These are phyloP conservation scores for Pseudomugil gertrudae DNA, from an alignment of 2,797 vertebrate species.

Conservation along the genomic window DNA sequence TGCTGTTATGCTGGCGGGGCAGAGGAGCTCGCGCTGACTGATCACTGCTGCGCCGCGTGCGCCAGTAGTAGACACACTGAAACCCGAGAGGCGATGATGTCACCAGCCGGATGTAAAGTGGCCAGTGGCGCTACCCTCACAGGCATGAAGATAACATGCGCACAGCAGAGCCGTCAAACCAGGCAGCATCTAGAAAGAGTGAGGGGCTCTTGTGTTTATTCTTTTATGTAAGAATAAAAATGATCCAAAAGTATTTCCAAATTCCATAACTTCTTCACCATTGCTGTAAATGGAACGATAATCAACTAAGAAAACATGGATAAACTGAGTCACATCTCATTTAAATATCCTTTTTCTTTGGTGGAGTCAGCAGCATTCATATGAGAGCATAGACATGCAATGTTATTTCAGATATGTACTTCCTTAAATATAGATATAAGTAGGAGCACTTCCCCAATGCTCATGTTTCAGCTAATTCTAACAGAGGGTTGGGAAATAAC, in stretches of 20 bases:
- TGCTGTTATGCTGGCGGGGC: slow-evolving; percentile 56
- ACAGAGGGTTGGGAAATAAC: slow-evolving; percentile 57
- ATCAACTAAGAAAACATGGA: slow-evolving; percentile 6
- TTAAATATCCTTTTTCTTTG: slow-evolving; percentile 8
- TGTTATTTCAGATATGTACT: slow-evolving; percentile 42
- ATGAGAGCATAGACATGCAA: slow-evolving; percentile 8
- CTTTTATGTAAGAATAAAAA: neutral
- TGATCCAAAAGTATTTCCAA: neutral
- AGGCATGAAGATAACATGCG: neutral
- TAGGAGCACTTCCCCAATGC: slow-evolving; percentile 43
- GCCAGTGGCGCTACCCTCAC: slow-evolving; percentile 44
- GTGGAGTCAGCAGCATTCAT: slow-evolving; percentile 25
- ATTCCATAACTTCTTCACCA: slow-evolving; percentile 21
- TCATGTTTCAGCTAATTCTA: slow-evolving; percentile 70
- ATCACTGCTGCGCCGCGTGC: slow-evolving; percentile 59
- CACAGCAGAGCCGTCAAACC: neutral
- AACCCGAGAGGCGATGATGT: slow-evolving; percentile 86
- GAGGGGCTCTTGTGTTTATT: neutral
- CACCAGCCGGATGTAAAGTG: slow-evolving; percentile 80
- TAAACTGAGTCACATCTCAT: slow-evolving; percentile 19
- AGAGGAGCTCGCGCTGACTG: slow-evolving; percentile 67
- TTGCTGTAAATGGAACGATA: slow-evolving; percentile 6
- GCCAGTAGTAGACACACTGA: slow-evolving; percentile 57
- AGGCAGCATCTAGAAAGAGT: neutral
- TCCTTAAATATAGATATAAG: slow-evolving; percentile 18